These are phyloP conservation scores for Onchidella celtica DNA, from an alignment of 2,888 invertebrate genomes.

Conservation along the genomic window DNA sequence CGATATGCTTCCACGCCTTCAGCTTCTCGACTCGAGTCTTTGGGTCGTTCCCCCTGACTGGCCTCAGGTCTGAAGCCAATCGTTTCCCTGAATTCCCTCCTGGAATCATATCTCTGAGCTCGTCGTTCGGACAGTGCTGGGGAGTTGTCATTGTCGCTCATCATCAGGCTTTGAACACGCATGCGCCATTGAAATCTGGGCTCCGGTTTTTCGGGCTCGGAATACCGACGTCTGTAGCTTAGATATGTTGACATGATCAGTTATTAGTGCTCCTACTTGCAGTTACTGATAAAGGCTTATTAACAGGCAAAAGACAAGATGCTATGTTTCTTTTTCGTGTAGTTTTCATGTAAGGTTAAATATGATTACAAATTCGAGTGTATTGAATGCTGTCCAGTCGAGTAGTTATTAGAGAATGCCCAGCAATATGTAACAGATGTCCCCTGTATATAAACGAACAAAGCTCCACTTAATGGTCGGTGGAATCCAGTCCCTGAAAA, in stretches of 20 bases:
- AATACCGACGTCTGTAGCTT: constrained; percentile 22
- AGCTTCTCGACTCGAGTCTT: not conserved
- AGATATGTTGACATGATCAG: constrained; percentile 31
- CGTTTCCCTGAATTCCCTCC: not conserved
- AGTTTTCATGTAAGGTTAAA: no score
- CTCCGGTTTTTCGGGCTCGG: constrained; percentile 40
- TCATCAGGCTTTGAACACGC: constrained; percentile 47
- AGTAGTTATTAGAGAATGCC: no score
- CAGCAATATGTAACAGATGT: no score
- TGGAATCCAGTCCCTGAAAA: no score
- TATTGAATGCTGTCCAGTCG: no score
- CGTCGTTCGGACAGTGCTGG: not conserved
- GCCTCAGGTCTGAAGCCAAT: not conserved
- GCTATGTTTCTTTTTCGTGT: no score
- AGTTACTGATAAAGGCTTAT: no score
- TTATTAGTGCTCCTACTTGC: no score
- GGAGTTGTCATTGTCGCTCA: constrained; percentile 11
- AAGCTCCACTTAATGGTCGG: no score
- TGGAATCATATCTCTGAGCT: not conserved
- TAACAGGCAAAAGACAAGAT: no score
- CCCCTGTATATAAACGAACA: no score
- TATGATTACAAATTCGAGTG: no score
- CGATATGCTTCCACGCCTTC: not conserved
- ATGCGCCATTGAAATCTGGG: constrained; percentile 45
- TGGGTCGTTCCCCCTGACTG: not conserved